A percentile compares a stretch with the other conserved stretches of the same genome.
Conservation (phyloP, 2,113 vertebrate species). For the Myrmophylax atrothorax region DNA sequence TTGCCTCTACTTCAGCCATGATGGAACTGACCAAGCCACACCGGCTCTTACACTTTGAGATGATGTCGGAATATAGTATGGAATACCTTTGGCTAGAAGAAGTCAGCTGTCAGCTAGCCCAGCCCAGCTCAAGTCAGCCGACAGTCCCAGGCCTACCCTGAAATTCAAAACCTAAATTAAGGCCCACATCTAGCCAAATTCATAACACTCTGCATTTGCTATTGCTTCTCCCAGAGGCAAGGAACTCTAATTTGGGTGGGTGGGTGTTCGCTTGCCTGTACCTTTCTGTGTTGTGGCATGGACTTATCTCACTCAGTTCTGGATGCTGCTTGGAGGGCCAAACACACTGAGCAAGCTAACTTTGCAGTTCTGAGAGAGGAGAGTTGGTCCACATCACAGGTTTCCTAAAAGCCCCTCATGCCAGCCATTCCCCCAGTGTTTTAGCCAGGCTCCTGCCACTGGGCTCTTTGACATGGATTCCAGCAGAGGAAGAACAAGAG, state of each 20-base stretch:
- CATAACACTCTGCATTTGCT: not conserved
- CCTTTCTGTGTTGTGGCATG: not conserved
- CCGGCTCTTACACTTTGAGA: too few species aligned
- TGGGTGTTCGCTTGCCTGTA: not conserved
- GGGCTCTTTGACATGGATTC: not conserved
- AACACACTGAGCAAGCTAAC: fast-evolving
- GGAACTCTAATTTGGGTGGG: not conserved
- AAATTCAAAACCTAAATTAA: too few species aligned
- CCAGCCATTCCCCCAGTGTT: not conserved
- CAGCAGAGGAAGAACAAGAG: not conserved
- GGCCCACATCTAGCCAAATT: too few species aligned
- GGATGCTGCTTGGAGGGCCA: not conserved
- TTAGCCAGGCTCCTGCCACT: not conserved
- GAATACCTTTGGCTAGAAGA: too few species aligned
- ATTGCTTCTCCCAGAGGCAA: not conserved
- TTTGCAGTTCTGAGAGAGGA: not conserved
- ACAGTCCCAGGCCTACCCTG: too few species aligned
- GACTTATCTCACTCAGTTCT: not conserved
- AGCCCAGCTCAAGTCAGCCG: too few species aligned
- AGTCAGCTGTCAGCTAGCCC: too few species aligned
- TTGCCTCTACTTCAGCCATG: too few species aligned
- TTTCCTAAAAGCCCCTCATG: not conserved
- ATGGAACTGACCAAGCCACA: too few species aligned
- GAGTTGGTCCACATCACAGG: fast-evolving
- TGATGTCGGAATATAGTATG: too few species aligned